Evolutionary conservation across 1,140 invertebrate genomes (phyloP).

Genomic region (Drosophila varians): DNA sequence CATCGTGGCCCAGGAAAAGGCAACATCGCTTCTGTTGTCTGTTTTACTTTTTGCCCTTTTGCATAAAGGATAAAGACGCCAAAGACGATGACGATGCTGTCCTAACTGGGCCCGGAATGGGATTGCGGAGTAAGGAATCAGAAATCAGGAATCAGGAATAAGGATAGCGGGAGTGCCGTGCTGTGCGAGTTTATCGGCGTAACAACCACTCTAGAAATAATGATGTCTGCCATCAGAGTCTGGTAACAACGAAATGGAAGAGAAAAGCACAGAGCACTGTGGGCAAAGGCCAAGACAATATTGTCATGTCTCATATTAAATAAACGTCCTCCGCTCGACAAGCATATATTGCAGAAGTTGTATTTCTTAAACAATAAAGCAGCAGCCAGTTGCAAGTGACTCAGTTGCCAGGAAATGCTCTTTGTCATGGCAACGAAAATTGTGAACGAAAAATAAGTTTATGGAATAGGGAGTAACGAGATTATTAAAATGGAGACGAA

Average conservation of each 20-base stretch:
- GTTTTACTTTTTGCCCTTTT: constrained; percentile 61
- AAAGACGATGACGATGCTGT: constrained; percentile 47
- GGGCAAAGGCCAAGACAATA: constrained; percentile 49
- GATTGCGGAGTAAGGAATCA: neutral
- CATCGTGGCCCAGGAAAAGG: constrained; percentile 26
- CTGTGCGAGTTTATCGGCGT: constrained; percentile 75
- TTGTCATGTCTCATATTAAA: constrained; percentile 53
- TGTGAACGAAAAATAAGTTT: constrained; percentile 11
- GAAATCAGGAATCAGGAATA: neutral
- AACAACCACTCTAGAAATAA: constrained; percentile 69
- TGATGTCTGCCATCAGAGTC: constrained; percentile 63
- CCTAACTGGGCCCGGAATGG: constrained; percentile 4
- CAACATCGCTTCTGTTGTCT: constrained; percentile 31
- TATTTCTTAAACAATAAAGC: constrained; percentile 29
- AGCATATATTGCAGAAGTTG: constrained; percentile 13
- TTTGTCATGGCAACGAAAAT: constrained; percentile 31
- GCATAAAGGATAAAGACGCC: constrained; percentile 69
- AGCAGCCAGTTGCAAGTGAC: constrained; percentile 7
- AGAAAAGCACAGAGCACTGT: constrained; percentile 7
- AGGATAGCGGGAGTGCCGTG: constrained; percentile 45
- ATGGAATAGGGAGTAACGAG: constrained; percentile 10
- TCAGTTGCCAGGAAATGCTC: constrained; percentile 17
- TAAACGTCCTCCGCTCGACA: constrained; percentile 4
- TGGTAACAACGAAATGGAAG: constrained; percentile 32
- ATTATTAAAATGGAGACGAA: constrained; percentile 7